Base-by-base conservation (phyloP, 2,888 invertebrate genomes). In the Conistra vaccinii region DNA sequence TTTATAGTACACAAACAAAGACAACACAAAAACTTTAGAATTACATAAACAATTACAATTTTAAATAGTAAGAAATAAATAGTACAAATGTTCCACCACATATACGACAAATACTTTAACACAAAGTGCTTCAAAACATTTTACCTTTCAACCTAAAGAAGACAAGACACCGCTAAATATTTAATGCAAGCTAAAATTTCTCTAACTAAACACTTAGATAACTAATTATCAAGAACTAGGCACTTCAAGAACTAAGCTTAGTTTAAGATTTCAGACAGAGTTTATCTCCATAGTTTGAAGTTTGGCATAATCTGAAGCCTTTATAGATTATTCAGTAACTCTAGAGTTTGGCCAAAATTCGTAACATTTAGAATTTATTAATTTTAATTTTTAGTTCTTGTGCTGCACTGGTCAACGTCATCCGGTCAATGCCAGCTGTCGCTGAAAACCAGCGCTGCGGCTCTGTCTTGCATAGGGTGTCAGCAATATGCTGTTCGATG, bases 241-340 rank as follows among this genome's bases (percentile, higher is more conserved):
- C 7, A 29, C 57, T 51, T 26, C 45, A 26, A 58, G 23, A 72
- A 53, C 81, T 53, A 58, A 67, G 35, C 39, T 63, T 39, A 3
- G 80, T 45, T 58, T 67, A 80, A 67, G 67, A 80, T 80, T 79
- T 63, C 58, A 73, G 53, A 48, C 42, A 29, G n/a, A 70, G 39
- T 75, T 75, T 12, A 65, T 62, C 26, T 57, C 45, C 2, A 66
- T 63, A 55, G 66, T 75, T 67, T 39, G n/a, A 48, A 70, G 61
- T 69, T 75, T 63, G 20, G 42, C 12, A 39, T 66, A 61, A 57
- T 20, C 12, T 45, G 26, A 75, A 74, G 29, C 39, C 60, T 32
- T 51, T 69, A 20, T 57, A 69, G n/a, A 66, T 69, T 67, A 63
- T 80, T 73, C 53, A 53, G 62, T 53, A 73, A n/a, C 39, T 73